Percentiles rank a stretch among this genome's conserved stretches.
phyloP scores from a whole-genome alignment of 2,888 invertebrate genomes.

The Hirtodrosophila duncani region DNA sequence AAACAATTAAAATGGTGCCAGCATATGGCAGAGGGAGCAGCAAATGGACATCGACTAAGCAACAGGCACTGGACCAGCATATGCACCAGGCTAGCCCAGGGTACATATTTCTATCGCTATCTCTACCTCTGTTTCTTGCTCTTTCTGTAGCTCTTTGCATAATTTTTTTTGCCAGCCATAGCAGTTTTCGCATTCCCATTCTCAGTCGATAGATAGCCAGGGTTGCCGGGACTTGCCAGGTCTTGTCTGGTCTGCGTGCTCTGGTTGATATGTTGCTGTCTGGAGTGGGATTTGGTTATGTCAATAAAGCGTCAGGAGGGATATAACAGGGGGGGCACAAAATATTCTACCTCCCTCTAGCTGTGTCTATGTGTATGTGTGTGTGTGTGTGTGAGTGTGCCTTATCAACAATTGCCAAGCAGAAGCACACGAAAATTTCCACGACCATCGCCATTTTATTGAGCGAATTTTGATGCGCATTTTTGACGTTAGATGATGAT shows the following conservation, averaged over 20 bases:
- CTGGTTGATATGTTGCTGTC: slow-evolving; percentile 34
- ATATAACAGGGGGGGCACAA: slow-evolving; percentile 23
- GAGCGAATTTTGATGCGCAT: slow-evolving; percentile 22
- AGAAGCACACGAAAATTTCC: slow-evolving; percentile 46
- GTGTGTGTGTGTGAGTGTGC: slow-evolving; percentile 13
- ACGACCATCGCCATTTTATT: slow-evolving; percentile 41
- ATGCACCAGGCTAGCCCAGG: slow-evolving; percentile 56
- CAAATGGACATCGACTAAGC: neutral
- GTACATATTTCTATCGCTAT: too few species aligned
- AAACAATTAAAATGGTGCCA: slow-evolving; percentile 50
- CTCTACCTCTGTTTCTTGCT: neutral
- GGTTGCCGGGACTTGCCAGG: too few species aligned
- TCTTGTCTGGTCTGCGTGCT: too few species aligned
- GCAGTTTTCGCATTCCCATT: slow-evolving; percentile 24
- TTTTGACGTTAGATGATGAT: slow-evolving; percentile 21
- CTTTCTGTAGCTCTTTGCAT: neutral
- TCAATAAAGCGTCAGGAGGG: slow-evolving; percentile 43
- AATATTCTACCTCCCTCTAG: slow-evolving; percentile 2
- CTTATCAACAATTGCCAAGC: slow-evolving; percentile 54
- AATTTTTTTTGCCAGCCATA: slow-evolving; percentile 38
- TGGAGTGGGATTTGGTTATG: slow-evolving; percentile 44
- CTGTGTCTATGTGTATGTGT: slow-evolving; percentile 5
- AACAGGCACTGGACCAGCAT: neutral
- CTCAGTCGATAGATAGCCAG: too few species aligned
- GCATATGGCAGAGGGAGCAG: slow-evolving; percentile 8